phyloP scores from a whole-genome alignment of 2,797 vertebrate species.

The Rhincodon typus region DNA sequence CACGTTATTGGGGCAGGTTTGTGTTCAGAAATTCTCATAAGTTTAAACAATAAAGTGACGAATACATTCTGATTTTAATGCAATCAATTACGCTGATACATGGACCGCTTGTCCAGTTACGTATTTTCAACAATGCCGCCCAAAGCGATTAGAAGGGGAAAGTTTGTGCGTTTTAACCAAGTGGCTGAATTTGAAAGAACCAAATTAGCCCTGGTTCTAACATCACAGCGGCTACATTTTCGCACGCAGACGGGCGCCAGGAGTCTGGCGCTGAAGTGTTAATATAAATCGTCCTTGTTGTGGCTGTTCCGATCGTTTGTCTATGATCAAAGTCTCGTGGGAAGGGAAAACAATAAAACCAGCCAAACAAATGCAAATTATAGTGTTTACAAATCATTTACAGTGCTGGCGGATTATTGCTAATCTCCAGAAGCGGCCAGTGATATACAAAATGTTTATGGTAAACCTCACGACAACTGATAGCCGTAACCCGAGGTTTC shows the following conservation, averaged over 20 bases:
- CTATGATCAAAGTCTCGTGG: conserved; percentile 10
- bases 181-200: not conserved
- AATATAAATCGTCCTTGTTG: conserved; percentile 7
- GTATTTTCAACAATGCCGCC: not conserved
- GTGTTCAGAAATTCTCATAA: not conserved
- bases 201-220: not conserved
- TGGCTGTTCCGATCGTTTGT: conserved; percentile 23
- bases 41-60: not conserved
- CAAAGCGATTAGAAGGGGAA: not conserved
- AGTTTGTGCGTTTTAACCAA: not conserved
- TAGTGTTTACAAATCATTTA: conserved; percentile 30
- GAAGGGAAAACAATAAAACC: not conserved
- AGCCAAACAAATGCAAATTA: conserved; percentile 20
- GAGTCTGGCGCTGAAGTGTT: conserved; percentile 6
- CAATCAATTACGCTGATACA: not conserved
- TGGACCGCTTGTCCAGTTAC: not conserved
- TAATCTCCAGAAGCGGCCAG: not conserved
- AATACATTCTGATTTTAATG: not conserved
- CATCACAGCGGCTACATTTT: not conserved
- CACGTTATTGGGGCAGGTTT: not conserved
- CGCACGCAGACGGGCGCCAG: conserved; percentile 6
- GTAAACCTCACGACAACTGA: not conserved
- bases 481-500: not conserved
- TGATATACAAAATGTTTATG: not conserved
- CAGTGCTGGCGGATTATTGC: not conserved